These are phyloP conservation scores for Dromius quadrimaculatus DNA, from an alignment of 2,888 invertebrate genomes.

Conservation along the genomic window DNA sequence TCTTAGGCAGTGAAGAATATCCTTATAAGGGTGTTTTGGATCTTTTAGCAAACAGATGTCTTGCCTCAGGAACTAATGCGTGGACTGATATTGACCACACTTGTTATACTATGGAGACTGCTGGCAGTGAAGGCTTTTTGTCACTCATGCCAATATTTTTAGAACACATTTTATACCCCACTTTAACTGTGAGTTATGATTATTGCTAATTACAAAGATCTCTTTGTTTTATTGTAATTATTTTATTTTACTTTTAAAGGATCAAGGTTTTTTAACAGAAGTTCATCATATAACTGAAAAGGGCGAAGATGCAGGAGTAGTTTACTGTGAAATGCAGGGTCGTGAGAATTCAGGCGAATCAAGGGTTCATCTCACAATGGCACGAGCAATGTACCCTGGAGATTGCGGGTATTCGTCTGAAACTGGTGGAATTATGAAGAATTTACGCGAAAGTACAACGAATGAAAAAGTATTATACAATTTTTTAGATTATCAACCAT, in stretches of 20 bases:
- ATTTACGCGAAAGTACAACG: constrained; percentile 83
- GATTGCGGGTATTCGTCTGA: constrained; percentile 86
- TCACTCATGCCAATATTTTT: constrained; percentile 90
- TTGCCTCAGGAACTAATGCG: constrained; percentile 93
- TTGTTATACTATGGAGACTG: constrained; percentile 89
- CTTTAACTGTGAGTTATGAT: constrained; percentile 77
- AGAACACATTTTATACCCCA: constrained; percentile 90
- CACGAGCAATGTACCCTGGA: constrained; percentile 82
- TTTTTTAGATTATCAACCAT: background rate
- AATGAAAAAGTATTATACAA: constrained; percentile 77
- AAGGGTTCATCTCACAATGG: constrained; percentile 74
- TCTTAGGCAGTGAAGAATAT: constrained; percentile 89
- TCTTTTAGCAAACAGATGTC: constrained; percentile 87
- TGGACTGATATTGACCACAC: constrained; percentile 91
- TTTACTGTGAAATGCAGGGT: constrained; percentile 96
- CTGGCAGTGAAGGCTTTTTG: constrained; percentile 88
- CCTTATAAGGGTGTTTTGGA: constrained; percentile 92
- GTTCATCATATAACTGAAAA: constrained; percentile 92
- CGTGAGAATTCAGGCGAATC: constrained; percentile 85
- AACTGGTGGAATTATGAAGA: constrained; percentile 88
- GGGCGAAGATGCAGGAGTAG: constrained; percentile 92
- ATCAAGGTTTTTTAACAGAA: constrained; percentile 87
- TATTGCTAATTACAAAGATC: no score
- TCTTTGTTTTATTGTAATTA: background rate
- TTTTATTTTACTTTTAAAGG: constrained; percentile 66